Percentiles rank a stretch among this genome's conserved stretches.
phyloP scores from a whole-genome alignment of 2,797 vertebrate species.

The Myotis findleyi region DNA sequence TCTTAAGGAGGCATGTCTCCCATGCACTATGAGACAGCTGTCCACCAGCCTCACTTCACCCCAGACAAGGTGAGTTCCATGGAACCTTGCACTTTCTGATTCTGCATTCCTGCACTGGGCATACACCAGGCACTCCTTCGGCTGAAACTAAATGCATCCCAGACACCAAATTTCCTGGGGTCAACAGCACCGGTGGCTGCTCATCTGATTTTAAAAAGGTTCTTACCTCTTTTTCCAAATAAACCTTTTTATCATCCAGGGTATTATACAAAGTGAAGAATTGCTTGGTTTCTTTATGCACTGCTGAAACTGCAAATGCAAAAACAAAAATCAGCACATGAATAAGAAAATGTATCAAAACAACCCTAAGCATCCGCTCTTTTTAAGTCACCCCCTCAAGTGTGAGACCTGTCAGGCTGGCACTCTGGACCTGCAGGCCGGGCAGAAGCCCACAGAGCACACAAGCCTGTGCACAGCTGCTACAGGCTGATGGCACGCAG shows the following conservation, averaged over 20 bases:
- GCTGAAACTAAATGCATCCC: neutral
- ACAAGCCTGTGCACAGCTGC: neutral
- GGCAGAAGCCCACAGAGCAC: neutral
- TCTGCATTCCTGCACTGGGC: neutral
- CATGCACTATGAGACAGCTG: fast-evolving
- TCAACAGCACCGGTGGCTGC: neutral
- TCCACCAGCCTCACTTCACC: neutral
- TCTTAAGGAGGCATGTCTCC: neutral
- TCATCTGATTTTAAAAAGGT: neutral
- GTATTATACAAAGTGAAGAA: slow-evolving; percentile 99
- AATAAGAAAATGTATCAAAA: neutral
- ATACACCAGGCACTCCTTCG: fast-evolving
- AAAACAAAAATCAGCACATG: neutral
- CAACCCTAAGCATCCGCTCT: neutral
- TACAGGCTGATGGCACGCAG: fast-evolving
- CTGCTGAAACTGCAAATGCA: slow-evolving; percentile 93
- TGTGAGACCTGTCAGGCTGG: neutral
- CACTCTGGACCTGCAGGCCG: no score
- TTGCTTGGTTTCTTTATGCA: slow-evolving; percentile 99
- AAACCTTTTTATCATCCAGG: slow-evolving; percentile 98
- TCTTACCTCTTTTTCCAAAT: slow-evolving; percentile 98
- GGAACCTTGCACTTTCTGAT: neutral
- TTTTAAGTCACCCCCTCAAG: neutral
- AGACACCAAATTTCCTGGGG: neutral
- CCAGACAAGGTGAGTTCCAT: neutral